Base-by-base conservation (phyloP, 2,113 vertebrate genomes). In the Trematocara macrostoma region DNA sequence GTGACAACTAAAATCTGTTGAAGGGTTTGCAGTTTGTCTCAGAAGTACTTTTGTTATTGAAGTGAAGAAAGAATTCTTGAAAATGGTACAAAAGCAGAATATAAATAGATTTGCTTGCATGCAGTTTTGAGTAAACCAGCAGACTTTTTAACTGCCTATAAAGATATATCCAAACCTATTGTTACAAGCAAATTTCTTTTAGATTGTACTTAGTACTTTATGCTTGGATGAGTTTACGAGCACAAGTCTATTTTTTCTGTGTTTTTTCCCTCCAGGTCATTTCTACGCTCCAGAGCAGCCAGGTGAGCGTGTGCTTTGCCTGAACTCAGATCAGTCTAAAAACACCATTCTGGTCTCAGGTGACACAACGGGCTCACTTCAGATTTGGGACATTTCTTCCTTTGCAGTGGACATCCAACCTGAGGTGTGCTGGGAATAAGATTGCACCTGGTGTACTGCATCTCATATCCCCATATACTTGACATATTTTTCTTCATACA, bases 271-370 rank as follows among this genome's bases (percentile, higher is more conserved):
- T 42, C 7, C 91, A 96, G 96, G 91, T 7, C 49, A 83, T 45
- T 96, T 95, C 84, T 93, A 89, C 47, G 92, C 81, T 47, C 91
- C 93, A 11, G 45, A 85, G 52, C 67, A 88, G 53, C 56, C 80
- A 12, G 83, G 89, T 23, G 79, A 87, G 3, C 56, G 82, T 64
- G 91, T 96, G 18, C 76, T 93, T 26, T 90, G 87, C n/a, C 81
- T 96, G 59, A 91, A 74, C 78, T 92, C 94, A 34, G 92, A 94
- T 82, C 89, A 93, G 31, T 47, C 82, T 12, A 57, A 89, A 67
- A 96, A 95, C 84, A 92, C 53, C 18, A 31, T 95, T n/a, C 94
- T 96, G 11, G 82, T 96, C 51, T 95, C 92, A 35, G 95, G 94
- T 86, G 94, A 96, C 91, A 93, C 93, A 3, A 4, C 86, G 1